A percentile compares a stretch with the other conserved stretches of the same genome.
Evolutionary conservation across 1,140 invertebrate genomes (phyloP).

Genomic region (Leucophenga varia): DNA sequence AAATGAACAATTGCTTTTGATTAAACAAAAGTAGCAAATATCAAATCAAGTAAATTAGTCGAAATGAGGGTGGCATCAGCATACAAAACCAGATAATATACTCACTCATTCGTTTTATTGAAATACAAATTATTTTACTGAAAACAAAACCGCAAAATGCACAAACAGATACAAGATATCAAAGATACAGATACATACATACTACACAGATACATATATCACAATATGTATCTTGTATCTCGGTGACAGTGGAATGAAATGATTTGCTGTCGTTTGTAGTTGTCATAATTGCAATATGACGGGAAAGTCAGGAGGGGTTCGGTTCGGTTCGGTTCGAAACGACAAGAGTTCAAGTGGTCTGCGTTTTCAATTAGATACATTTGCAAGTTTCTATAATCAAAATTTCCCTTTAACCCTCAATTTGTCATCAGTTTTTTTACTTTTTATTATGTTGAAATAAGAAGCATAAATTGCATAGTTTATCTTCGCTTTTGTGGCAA

Average conservation of each 20-base stretch:
- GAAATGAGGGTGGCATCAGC: constrained; percentile 40
- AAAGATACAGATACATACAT: no score
- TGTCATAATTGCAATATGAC: no score
- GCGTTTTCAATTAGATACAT: constrained; percentile 28
- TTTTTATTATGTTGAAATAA: constrained; percentile 25
- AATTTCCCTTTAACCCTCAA: constrained; percentile 21
- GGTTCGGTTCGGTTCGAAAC: no score
- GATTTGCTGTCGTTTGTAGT: no score
- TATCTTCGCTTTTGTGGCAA: not conserved
- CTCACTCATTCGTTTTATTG: constrained; percentile 16
- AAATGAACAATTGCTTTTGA: constrained; percentile 51
- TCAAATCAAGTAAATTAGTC: constrained; percentile 50
- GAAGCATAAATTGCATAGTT: constrained; percentile 12
- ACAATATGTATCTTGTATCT: no score
- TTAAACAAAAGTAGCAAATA: constrained; percentile 45
- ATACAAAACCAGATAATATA: not conserved
- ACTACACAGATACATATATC: no score
- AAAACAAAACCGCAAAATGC: no score
- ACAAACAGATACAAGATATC: no score
- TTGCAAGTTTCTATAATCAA: constrained; percentile 2
- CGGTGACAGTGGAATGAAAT: no score
- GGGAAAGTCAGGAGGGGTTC: no score
- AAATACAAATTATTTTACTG: no score
- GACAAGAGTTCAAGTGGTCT: constrained; percentile 40
- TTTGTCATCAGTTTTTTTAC: constrained; percentile 37